Conservation (phyloP, 2,888 invertebrate species). For the Aphodius granarius region DNA sequence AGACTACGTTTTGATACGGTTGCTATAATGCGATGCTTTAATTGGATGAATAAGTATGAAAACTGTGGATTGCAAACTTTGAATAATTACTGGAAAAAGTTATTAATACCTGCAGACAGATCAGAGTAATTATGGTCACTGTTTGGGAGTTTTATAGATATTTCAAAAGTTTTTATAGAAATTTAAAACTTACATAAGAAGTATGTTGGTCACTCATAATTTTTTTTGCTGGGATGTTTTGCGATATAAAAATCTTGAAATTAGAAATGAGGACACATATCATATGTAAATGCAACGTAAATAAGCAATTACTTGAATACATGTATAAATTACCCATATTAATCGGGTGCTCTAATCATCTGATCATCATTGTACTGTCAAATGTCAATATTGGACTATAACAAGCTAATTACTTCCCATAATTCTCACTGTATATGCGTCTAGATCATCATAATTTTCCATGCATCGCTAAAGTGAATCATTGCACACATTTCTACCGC, state of each 20-base stretch:
- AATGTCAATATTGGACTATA: background rate
- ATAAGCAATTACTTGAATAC: background rate
- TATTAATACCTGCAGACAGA: no score
- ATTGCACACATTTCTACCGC: background rate
- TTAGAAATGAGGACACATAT: no score
- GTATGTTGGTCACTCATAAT: no score
- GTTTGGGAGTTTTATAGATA: no score
- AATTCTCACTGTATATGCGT: background rate
- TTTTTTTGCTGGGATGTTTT: no score
- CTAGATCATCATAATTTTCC: constrained; percentile 1
- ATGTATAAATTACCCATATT: background rate
- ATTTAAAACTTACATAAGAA: no score
- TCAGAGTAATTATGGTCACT: no score
- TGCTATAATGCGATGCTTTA: background rate
- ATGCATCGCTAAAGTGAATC: constrained; percentile 10
- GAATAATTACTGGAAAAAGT: no score
- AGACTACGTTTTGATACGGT: background rate
- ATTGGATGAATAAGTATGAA: background rate
- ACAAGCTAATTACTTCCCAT: background rate
- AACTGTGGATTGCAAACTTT: no score
- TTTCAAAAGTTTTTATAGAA: no score
- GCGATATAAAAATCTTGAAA: no score
- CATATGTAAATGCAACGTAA: background rate
- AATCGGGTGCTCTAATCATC: background rate
- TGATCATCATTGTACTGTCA: background rate